These are phyloP conservation scores for Chamaetylas fuelleborni DNA, from an alignment of 2,113 vertebrate genomes.

Conservation along the genomic window DNA sequence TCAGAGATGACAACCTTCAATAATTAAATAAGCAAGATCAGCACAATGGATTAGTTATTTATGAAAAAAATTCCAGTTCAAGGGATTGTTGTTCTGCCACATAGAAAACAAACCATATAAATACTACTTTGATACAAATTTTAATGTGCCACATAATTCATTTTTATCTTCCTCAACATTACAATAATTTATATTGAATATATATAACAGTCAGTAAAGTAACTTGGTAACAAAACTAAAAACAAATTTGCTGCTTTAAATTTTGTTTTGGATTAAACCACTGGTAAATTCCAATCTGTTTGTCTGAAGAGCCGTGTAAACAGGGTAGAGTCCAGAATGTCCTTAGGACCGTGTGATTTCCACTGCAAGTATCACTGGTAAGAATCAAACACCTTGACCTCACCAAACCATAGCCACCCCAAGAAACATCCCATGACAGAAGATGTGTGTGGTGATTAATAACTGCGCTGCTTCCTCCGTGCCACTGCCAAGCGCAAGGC, in stretches of 20 bases:
- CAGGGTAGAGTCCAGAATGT: not conserved
- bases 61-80: not conserved
- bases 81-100: not conserved
- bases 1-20: not conserved
- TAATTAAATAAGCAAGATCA: not conserved
- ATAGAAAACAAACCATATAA: not conserved
- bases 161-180: not conserved
- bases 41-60: not conserved
- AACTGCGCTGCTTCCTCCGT: conserved; percentile 37
- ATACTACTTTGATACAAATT: not conserved
- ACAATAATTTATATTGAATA: not conserved
- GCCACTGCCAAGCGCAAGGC: conserved; percentile 59
- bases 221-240: not conserved
- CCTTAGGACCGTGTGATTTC: not conserved
- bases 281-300: not conserved
- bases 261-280: not conserved
- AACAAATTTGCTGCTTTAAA: not conserved
- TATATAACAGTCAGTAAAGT: not conserved
- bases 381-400: not conserved
- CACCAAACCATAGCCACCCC: not conserved
- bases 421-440: not conserved
- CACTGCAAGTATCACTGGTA: not conserved
- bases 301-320: not conserved
- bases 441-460: not conserved
- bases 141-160: not conserved